phyloP scores from a whole-genome alignment of 2,797 vertebrate genomes.

The Lacerta viridis region DNA sequence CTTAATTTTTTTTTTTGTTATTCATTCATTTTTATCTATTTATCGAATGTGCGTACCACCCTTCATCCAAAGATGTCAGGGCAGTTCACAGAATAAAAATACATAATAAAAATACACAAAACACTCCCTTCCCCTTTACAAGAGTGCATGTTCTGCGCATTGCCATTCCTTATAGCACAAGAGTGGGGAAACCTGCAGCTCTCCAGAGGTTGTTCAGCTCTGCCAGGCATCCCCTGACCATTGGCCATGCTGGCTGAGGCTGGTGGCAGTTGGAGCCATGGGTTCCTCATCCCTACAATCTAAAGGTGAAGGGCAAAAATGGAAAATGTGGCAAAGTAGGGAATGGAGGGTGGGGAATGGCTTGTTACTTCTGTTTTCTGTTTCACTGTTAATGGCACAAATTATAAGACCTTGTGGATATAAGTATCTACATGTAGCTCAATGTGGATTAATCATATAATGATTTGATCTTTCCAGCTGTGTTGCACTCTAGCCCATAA shows the following conservation, averaged over 20 bases:
- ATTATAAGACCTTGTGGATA: not conserved
- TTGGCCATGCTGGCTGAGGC: too few relatives aligned
- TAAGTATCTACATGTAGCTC: conserved; percentile 13
- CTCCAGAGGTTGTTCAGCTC: too few relatives aligned
- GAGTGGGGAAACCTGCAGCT: too few relatives aligned
- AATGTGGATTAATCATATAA: conserved; percentile 16
- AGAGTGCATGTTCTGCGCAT: too few relatives aligned
- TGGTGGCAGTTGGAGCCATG: too few relatives aligned
- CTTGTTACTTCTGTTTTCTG: conserved; percentile 8
- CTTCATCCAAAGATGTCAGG: too few relatives aligned
- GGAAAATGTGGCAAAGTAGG: not conserved
- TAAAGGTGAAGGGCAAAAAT: not conserved
- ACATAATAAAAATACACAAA: too few relatives aligned
- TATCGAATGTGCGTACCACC: too few relatives aligned
- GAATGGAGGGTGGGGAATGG: not conserved
- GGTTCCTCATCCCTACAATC: not conserved
- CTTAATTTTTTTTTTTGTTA: not conserved
- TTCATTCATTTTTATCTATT: too few relatives aligned
- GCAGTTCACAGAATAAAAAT: too few relatives aligned
- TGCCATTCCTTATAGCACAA: not conserved
- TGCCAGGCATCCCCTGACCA: too few relatives aligned
- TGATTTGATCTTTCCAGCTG: conserved; percentile 6
- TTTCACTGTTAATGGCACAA: fast-evolving
- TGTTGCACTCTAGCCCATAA: not conserved
- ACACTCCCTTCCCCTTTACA: too few relatives aligned